A percentile compares a stretch with the other conserved stretches of the same genome.
Conservation (phyloP, 1,140 invertebrate species). For the Scaptomyza montana region DNA sequence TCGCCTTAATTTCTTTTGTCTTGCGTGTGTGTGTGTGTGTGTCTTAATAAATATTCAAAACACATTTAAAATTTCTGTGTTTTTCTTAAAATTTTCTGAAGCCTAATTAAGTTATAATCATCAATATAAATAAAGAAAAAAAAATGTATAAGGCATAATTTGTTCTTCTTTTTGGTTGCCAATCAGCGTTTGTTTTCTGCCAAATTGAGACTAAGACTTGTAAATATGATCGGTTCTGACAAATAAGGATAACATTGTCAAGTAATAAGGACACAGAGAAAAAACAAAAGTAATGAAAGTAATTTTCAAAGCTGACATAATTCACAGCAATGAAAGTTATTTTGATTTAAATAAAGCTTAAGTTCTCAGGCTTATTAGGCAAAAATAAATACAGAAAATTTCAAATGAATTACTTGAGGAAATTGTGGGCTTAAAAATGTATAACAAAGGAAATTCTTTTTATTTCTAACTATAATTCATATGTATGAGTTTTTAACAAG, state of each 20-base stretch:
- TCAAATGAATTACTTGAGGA: too few species aligned
- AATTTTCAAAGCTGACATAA: slow-evolving; percentile 20
- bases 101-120: slow-evolving; percentile 79
- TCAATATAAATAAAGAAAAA: slow-evolving; percentile 38
- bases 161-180: slow-evolving; percentile 40
- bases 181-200: slow-evolving; percentile 25
- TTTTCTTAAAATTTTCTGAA: slow-evolving; percentile 10
- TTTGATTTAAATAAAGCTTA: slow-evolving; percentile 16
- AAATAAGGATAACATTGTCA: slow-evolving; percentile 57
- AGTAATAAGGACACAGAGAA: slow-evolving; percentile 7
- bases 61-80: slow-evolving; percentile 74
- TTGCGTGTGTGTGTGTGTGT: background rate
- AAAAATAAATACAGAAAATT: background rate
- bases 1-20: slow-evolving; percentile 27
- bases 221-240: slow-evolving; percentile 64
- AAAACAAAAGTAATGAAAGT: background rate
- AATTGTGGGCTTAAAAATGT: too few species aligned
- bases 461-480: too few species aligned
- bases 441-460: too few species aligned
- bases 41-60: slow-evolving; percentile 76
- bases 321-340: background rate
- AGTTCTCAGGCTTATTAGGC: background rate
- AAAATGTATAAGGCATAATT: background rate
- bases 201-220: slow-evolving; percentile 40
- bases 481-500: too few species aligned